Evolutionary conservation across 92 coral and sea anemone genomes (phyloP).

Genomic region (Paramuricea clavata): DNA sequence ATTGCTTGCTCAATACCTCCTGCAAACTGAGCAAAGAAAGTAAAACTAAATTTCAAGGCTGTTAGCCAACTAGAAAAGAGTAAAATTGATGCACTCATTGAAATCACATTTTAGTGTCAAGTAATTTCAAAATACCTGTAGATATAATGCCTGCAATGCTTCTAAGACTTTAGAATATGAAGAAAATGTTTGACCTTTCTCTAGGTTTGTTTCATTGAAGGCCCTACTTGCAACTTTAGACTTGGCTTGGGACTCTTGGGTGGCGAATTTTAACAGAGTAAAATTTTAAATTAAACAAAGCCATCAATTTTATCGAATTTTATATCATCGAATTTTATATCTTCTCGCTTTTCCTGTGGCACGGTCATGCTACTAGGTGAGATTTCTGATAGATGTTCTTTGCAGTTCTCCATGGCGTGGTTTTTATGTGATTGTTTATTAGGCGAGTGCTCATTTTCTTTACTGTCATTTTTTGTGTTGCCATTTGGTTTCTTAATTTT

Average conservation of each 20-base stretch:
- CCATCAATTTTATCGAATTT: no score
- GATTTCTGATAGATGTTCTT: background rate
- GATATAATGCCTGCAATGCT: background rate
- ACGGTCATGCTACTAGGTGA: background rate
- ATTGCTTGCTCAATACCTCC: no score
- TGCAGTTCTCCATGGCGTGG: background rate
- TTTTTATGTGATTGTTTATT: background rate
- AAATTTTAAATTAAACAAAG: no score
- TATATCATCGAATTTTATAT: background rate
- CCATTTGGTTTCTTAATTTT: background rate
- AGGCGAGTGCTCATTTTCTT: background rate
- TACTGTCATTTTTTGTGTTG: background rate
- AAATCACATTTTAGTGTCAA: background rate
- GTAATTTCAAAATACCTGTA: background rate
- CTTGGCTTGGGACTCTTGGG: background rate
- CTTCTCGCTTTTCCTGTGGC: background rate
- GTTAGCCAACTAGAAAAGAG: no score
- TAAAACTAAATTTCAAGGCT: no score
- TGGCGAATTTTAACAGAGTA: no score
- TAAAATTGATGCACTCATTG: no score
- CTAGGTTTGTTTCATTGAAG: background rate
- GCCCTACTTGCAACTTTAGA: background rate
- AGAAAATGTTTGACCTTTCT: background rate
- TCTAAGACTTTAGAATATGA: background rate
- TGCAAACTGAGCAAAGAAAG: no score